Evolutionary conservation across 92 coral and sea anemone species (phyloP).

Genomic region (Virgularia gustaviana): DNA sequence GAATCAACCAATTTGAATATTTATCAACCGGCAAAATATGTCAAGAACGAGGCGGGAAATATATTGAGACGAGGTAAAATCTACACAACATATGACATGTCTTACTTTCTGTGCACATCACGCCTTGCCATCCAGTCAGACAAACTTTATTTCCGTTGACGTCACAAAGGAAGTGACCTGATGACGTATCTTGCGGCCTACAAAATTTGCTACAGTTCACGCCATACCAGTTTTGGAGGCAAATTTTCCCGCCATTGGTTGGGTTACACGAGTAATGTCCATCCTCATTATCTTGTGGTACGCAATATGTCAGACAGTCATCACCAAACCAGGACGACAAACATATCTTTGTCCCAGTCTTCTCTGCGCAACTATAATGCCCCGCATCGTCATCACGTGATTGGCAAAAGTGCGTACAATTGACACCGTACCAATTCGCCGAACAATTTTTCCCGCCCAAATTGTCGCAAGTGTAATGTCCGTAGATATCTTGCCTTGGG

Average conservation of each 20-base stretch:
- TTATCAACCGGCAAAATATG: no score
- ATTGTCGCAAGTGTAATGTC: slow-evolving; percentile 60
- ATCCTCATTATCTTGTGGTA: slow-evolving; percentile 21
- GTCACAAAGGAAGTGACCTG: slow-evolving; percentile 72
- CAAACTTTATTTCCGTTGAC: slow-evolving; percentile 61
- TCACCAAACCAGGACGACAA: slow-evolving; percentile 63
- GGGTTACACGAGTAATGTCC: slow-evolving; percentile 66
- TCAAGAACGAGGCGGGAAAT: no score
- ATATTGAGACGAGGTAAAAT: slow-evolving; percentile 1
- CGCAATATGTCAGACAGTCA: slow-evolving; percentile 54
- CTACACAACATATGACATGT: no score
- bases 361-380: slow-evolving; percentile 52
- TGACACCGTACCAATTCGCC: slow-evolving; percentile 52
- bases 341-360: slow-evolving; percentile 57
- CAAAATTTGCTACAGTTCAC: slow-evolving; percentile 57
- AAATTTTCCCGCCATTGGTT: slow-evolving; percentile 49
- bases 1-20: no score
- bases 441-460: slow-evolving; percentile 55
- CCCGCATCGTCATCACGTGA: slow-evolving; percentile 33
- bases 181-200: slow-evolving; percentile 28
- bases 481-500: slow-evolving; percentile 67
- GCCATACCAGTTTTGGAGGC: slow-evolving; percentile 72
- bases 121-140: slow-evolving; percentile 64
- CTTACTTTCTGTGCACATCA: slow-evolving; percentile 47
- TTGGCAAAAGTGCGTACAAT: slow-evolving; percentile 46